Percentiles rank a stretch among this genome's conserved stretches.
Conservation (phyloP, 2,888 invertebrate genomes). For the Aromia moschata region DNA sequence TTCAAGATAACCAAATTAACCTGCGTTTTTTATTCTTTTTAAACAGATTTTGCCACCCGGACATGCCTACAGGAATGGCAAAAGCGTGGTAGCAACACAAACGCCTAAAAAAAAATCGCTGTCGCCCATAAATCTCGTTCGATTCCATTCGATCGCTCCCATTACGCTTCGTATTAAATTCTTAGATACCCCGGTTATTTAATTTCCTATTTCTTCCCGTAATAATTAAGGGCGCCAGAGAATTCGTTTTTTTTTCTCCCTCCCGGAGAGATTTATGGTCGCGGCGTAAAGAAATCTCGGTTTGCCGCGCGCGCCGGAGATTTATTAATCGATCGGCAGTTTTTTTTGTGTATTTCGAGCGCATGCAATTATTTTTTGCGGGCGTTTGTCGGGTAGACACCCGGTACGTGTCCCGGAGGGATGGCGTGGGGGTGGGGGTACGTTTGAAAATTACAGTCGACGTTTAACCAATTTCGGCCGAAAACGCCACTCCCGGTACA, state of each 20-base stretch:
- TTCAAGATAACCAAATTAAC: not conserved
- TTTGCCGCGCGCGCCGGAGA: conserved; percentile 7
- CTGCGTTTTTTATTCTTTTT: too few species aligned
- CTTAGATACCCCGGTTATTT: conserved; percentile 5
- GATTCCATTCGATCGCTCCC: not conserved
- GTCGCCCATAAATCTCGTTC: conserved; percentile 1
- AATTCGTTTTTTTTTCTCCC: too few species aligned
- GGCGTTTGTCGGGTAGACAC: not conserved
- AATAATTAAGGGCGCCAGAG: not conserved
- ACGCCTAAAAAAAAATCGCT: not conserved
- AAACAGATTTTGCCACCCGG: too few species aligned
- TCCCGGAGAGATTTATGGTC: conserved; percentile 11
- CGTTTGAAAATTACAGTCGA: too few species aligned
- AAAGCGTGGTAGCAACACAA: too few species aligned
- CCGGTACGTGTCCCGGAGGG: too few species aligned
- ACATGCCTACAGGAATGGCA: too few species aligned
- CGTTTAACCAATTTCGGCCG: too few species aligned
- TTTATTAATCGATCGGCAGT: conserved; percentile 19
- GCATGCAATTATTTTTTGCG: not conserved
- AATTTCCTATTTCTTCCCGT: conserved; percentile 15
- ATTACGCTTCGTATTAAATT: conserved; percentile 9
- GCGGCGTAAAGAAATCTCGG: conserved; percentile 12
- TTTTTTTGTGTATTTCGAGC: conserved; percentile 2
- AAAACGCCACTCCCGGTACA: too few species aligned
- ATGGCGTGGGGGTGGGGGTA: too few species aligned